Evolutionary conservation across 2,113 vertebrate species (phyloP), one percentile per base, ranked within the genome.

Genomic region (Cochlearius cochlearius): DNA sequence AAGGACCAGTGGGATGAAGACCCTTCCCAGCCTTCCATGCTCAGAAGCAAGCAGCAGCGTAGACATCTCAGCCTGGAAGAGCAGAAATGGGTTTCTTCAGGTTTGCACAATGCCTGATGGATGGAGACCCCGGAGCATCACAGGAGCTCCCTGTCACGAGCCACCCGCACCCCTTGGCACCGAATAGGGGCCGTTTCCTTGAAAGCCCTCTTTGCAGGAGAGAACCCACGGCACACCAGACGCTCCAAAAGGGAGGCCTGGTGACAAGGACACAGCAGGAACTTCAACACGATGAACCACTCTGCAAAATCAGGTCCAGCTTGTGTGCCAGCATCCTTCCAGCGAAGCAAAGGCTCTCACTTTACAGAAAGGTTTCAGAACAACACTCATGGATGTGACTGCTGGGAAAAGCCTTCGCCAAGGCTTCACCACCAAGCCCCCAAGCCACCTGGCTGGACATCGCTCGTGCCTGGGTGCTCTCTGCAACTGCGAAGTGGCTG

Each of bases 31-130:
- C 5, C 18, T 79, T 68, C 26, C 27, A n/a, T 0, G 2, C 26
- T 58, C 52, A 71, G 47, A 69, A 87, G 29, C 25, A 39, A 49
- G 18, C 55, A 60, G 20, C 59, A 68, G 23, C 5, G 1, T 0
- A 12, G 47, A 45, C 27, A 55, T 11, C 21, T 69, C 50, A 45
- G 5, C 30, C 59, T 25, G 16, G 45, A 34, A 79, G 17, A 84
- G 23, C 22, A 78, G 47, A 36, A 7, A 4, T 0, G 1, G 0
- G 2, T 20, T 77, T 73, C 45, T 32, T 27, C 4, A 1, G 13
- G 16, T 43, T 9, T n/a, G 16, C 3, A 1, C 20, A 34, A 22
- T 2, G 0, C 26, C 49, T n/a, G 53, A 43, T 4, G 13, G 18
- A 41, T 1, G 0, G 36, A 71, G 55, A 74, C 3, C 41, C 19